A percentile compares a stretch with the other conserved stretches of the same genome.
phyloP scores from a whole-genome alignment of 1,140 invertebrate species.

The Phortica variegata region DNA sequence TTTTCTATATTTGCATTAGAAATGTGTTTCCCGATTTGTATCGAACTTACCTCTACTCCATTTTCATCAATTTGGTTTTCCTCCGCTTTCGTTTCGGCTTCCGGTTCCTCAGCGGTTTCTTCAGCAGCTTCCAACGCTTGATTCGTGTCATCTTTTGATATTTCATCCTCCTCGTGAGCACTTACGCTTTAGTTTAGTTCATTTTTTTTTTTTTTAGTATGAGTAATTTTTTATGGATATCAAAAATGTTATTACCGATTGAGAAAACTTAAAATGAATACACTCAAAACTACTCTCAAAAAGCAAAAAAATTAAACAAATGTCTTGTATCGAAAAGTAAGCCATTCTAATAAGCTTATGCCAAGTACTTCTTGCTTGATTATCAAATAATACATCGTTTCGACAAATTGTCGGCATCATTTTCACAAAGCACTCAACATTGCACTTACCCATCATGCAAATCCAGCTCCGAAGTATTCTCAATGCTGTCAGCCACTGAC shows the following conservation, averaged over 20 bases:
- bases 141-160: constrained; percentile 31
- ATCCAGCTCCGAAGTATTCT: constrained; percentile 50
- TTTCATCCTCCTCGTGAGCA: constrained; percentile 41
- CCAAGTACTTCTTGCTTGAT: constrained; percentile 3
- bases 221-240: background rate
- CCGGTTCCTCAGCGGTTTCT: constrained; percentile 6
- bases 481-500: constrained; percentile 45
- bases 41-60: constrained; percentile 33
- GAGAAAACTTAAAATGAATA: constrained; percentile 34
- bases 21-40: too few species aligned
- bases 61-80: constrained; percentile 10
- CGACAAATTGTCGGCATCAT: constrained; percentile 13
- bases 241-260: constrained; percentile 10
- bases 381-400: too few species aligned
- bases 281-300: constrained; percentile 38
- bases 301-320: constrained; percentile 9
- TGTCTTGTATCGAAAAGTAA: constrained; percentile 1
- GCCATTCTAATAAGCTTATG: constrained; percentile 14
- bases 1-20: background rate
- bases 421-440: background rate
- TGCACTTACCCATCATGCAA: constrained; percentile 48
- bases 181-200: constrained; percentile 36
- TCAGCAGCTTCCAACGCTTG: background rate
- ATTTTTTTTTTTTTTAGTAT: background rate
- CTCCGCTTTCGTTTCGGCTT: constrained; percentile 14